phyloP scores from a whole-genome alignment of 2,888 invertebrate species.

The Lottia scabra region DNA sequence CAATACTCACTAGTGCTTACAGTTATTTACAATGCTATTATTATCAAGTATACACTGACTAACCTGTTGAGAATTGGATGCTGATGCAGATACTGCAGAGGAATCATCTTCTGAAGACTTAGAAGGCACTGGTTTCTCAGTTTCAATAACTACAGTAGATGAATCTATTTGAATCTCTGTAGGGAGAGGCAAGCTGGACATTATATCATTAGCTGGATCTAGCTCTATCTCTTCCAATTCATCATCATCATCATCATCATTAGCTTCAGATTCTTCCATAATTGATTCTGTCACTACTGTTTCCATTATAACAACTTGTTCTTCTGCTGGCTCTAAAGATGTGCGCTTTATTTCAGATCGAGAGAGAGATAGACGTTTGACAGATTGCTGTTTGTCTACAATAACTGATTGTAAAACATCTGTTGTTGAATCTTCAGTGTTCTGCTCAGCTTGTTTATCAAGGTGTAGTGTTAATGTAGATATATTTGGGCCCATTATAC shows the following conservation, averaged over 20 bases:
- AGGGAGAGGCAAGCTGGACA: too few relatives aligned
- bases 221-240: too few relatives aligned
- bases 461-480: background rate
- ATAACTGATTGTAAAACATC: background rate
- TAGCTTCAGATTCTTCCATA: background rate
- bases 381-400: background rate
- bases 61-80: too few relatives aligned
- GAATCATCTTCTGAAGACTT: too few relatives aligned
- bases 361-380: background rate
- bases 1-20: too few relatives aligned
- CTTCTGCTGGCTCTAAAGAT: background rate
- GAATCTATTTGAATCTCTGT: too few relatives aligned
- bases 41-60: too few relatives aligned
- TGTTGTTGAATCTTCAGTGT: background rate
- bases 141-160: too few relatives aligned
- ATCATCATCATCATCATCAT: conserved; percentile 8
- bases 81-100: too few relatives aligned
- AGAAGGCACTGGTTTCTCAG: too few relatives aligned
- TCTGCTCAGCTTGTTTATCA: background rate
- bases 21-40: too few relatives aligned
- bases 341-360: background rate
- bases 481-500: conserved; percentile 24
- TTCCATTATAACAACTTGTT: background rate
- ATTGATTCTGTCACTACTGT: background rate
- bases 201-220: too few relatives aligned